Base-by-base conservation (phyloP, 2,888 invertebrate species). In the Cetonia aurata region DNA sequence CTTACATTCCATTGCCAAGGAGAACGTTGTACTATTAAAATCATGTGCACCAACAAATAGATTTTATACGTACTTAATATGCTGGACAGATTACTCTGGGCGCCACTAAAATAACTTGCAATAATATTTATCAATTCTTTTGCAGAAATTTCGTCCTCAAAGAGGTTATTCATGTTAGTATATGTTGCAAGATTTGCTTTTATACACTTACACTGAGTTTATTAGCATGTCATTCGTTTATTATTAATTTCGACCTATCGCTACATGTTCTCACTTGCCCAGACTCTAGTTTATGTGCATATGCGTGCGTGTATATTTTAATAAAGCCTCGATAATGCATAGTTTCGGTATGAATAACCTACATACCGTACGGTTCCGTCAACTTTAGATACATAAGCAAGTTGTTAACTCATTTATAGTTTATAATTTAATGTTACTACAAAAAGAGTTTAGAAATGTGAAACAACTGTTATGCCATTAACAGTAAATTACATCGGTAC, bases 181-280 rank as follows among this genome's bases (percentile, higher is more conserved):
- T 25, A 46, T 44, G 46, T 8, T 19, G 19, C n/a, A 46, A 19
- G 25, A 42, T 12, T 44, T 59, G 25, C 44, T 42, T 59, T 44
- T 59, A 44, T 44, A 44, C 12, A 44, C 42, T 17, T 6, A 25
- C 25, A 25, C 1, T 57, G 15, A 42, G 25, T 44, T 59, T 50
- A 33, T 62, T 48, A 33, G 10, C 48, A 33, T 48, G 62, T 48
- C 48, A 62, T n/a, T 62, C 62, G 13, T 9, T 12, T 37, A 50
- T 50, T 50, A 50, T 33, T 62, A 62, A 33, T 48, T 15, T 31
- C 13, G 60, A 60, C 60, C 46, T 60, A 56, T 37, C 55, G 15
- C 37, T 37, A 60, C 57, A 60, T 31, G 60, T 60, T 17, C 60
- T n/a, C 25, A 17, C 31, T 25, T 15, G 6, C 48, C 15, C 42